phyloP scores from a whole-genome alignment of 2,888 invertebrate species.

The Papilio protenor region DNA sequence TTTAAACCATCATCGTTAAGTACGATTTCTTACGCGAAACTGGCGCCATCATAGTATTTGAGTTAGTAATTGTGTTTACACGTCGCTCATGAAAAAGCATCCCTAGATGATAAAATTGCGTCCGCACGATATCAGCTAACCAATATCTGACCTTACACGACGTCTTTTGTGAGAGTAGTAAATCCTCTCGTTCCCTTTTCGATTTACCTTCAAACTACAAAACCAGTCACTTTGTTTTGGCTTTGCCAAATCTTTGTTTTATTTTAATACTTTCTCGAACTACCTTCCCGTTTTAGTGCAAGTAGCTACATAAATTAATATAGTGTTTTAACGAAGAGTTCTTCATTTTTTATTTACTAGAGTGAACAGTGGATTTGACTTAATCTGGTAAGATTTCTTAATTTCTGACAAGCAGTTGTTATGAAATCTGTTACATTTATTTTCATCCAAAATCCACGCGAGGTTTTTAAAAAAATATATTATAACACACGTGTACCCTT shows the following conservation, averaged over 20 bases:
- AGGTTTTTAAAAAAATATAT: neutral
- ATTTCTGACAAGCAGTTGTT: neutral
- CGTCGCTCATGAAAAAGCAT: constrained; percentile 8
- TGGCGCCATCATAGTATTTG: constrained; percentile 15
- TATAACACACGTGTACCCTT: neutral
- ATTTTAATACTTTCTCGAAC: neutral
- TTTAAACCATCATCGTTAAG: neutral
- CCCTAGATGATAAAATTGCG: constrained; percentile 16
- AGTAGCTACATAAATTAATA: too few species aligned
- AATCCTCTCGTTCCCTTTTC: constrained; percentile 7
- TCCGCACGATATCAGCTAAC: neutral
- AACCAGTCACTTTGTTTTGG: neutral
- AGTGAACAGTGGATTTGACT: neutral
- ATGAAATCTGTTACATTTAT: neutral
- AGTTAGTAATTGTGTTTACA: constrained; percentile 21
- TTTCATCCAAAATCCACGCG: neutral
- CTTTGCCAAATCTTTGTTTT: neutral
- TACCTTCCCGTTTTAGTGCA: neutral
- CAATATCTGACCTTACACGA: constrained; percentile 1
- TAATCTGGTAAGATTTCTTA: neutral
- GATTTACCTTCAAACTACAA: neutral
- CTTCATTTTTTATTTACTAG: neutral
- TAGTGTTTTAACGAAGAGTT: neutral
- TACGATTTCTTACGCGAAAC: neutral
- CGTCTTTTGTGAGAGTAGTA: neutral